These are phyloP conservation scores for Melinaea menophilus DNA, from an alignment of 2,888 invertebrate genomes.

Conservation along the genomic window DNA sequence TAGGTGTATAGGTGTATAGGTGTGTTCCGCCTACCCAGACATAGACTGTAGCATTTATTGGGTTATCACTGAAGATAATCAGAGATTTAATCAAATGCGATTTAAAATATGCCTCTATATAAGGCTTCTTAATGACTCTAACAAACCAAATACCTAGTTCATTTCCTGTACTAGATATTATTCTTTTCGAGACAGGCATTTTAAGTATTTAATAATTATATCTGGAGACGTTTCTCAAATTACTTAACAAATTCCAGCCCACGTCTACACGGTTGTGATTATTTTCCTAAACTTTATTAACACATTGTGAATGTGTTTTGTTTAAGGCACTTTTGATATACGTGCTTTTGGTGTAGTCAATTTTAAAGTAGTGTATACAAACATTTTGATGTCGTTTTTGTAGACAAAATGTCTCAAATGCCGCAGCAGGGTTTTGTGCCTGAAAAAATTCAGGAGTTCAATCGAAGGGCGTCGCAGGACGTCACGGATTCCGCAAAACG, in stretches of 20 bases:
- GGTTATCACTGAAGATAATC: too few species aligned
- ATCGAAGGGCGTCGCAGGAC: constrained; percentile 65
- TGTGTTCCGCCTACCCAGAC: too few species aligned
- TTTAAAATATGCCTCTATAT: too few species aligned
- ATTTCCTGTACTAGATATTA: too few species aligned
- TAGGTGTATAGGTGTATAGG: too few species aligned
- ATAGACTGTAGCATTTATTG: too few species aligned
- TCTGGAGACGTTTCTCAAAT: neutral
- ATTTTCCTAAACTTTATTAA: constrained; percentile 52
- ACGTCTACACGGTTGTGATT: constrained; percentile 62
- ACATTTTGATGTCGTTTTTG: constrained; percentile 52
- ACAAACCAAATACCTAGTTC: too few species aligned
- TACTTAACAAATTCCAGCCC: constrained; percentile 16
- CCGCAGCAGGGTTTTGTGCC: constrained; percentile 67
- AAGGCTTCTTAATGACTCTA: too few species aligned
- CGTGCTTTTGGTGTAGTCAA: constrained; percentile 50
- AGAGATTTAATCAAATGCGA: too few species aligned
- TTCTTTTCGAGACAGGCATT: neutral
- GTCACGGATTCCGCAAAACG: constrained; percentile 46
- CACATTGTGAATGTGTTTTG: constrained; percentile 38
- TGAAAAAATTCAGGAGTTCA: constrained; percentile 69
- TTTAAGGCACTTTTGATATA: constrained; percentile 49
- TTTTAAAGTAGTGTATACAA: constrained; percentile 40
- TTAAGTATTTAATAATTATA: too few species aligned
- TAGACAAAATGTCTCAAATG: constrained; percentile 62